Evolutionary conservation across 2,113 vertebrate species (phyloP).

Genomic region (Elgaria multicarinata): DNA sequence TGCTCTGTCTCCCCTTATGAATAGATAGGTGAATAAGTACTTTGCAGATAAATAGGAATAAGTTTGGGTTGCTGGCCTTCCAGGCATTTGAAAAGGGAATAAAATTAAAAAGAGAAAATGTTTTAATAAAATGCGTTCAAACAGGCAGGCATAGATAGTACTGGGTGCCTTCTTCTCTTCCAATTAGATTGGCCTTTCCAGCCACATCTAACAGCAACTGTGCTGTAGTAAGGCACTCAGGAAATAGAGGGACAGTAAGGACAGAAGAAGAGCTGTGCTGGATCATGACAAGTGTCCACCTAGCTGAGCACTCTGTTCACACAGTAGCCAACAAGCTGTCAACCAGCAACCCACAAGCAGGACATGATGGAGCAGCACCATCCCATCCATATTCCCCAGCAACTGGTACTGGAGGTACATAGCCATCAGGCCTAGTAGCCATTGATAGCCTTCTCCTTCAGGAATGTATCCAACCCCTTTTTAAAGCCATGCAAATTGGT

Average conservation of each 20-base stretch:
- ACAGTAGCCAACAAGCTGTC: no score
- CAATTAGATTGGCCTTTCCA: background rate
- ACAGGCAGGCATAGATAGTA: background rate
- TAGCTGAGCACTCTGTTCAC: no score
- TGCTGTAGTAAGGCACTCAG: background rate
- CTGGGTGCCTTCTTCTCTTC: background rate
- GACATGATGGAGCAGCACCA: no score
- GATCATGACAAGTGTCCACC: no score
- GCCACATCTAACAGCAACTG: background rate
- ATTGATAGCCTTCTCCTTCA: no score
- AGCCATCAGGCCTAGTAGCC: no score
- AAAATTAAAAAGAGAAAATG: background rate
- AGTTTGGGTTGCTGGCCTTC: background rate
- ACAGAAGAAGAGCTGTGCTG: no score
- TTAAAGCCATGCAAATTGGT: no score
- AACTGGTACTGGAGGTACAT: no score
- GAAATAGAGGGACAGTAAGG: background rate
- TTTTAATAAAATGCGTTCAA: background rate
- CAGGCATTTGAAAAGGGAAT: background rate
- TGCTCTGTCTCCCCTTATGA: background rate
- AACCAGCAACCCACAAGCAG: no score
- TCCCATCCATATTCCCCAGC: no score
- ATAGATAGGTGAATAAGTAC: slow-evolving; percentile 13
- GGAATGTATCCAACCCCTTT: no score
- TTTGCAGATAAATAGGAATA: background rate